These are phyloP conservation scores for Ceraclea dissimilis DNA, from an alignment of 2,888 invertebrate species.

Conservation along the genomic window DNA sequence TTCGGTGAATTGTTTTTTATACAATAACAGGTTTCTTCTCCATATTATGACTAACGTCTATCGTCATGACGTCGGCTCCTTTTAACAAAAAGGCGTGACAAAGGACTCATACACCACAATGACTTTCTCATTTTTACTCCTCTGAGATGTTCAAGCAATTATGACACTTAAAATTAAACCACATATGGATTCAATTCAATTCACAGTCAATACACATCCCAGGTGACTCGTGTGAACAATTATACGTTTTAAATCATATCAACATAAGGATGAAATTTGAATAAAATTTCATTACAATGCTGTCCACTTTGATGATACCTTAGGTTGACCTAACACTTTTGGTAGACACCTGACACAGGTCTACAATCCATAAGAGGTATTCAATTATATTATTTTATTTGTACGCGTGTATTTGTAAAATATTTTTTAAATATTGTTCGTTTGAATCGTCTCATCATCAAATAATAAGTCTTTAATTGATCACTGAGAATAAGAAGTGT, in stretches of 20 bases:
- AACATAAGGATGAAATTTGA: background rate
- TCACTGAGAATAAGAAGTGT: background rate
- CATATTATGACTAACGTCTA: constrained; percentile 5
- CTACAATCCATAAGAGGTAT: background rate
- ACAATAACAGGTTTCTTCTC: background rate
- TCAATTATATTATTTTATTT: background rate
- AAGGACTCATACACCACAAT: constrained; percentile 20
- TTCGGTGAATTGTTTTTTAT: too few relatives aligned
- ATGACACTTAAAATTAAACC: background rate
- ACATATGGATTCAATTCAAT: background rate
- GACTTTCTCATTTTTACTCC: constrained; percentile 5
- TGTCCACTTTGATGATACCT: background rate
- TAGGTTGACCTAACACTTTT: background rate
- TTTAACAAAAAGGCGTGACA: constrained; percentile 25
- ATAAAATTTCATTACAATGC: background rate
- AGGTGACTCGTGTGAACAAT: background rate
- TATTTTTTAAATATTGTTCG: background rate
- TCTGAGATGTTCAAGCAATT: background rate
- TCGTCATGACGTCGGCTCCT: constrained; percentile 18
- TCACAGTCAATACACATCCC: background rate
- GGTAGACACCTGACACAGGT: background rate
- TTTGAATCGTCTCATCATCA: background rate
- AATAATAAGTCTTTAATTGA: background rate
- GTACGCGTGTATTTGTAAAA: background rate
- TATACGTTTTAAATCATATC: background rate